These are phyloP conservation scores for Argyrosomus japonicus DNA, from an alignment of 2,113 vertebrate genomes.

Conservation along the genomic window DNA sequence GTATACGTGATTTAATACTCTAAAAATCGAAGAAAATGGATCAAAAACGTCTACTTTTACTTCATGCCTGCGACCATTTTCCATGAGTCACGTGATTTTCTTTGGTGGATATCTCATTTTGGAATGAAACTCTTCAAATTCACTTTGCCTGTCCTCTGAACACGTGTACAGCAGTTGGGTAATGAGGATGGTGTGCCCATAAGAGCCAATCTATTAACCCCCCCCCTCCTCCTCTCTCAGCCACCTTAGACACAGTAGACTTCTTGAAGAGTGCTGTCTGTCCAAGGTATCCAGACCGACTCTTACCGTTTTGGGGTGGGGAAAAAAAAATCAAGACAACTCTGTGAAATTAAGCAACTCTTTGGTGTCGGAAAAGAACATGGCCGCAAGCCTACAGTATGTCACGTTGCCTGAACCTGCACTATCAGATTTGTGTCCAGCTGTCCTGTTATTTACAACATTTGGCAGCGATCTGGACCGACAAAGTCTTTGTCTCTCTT, in stretches of 20 bases:
- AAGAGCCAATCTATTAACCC: background rate
- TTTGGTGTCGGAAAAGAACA: slow-evolving; percentile 82
- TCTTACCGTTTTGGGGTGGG: slow-evolving; percentile 27
- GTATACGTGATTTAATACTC: slow-evolving; percentile 6
- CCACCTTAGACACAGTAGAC: slow-evolving; percentile 24
- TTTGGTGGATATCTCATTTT: slow-evolving; percentile 48
- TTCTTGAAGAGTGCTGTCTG: slow-evolving; percentile 12
- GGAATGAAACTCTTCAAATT: slow-evolving; percentile 61
- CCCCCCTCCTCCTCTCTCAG: background rate
- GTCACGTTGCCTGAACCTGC: slow-evolving; percentile 72
- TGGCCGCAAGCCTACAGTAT: slow-evolving; percentile 55
- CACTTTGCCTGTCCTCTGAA: slow-evolving; percentile 33
- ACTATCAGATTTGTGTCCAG: slow-evolving; percentile 90
- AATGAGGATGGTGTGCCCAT: slow-evolving; percentile 19
- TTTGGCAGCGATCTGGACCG: slow-evolving; percentile 86
- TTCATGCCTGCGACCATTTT: slow-evolving; percentile 11
- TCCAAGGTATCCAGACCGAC: slow-evolving; percentile 19
- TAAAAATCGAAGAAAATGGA: slow-evolving; percentile 15
- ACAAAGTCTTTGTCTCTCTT: slow-evolving; percentile 73
- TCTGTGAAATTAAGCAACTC: slow-evolving; percentile 77
- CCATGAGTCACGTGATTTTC: slow-evolving; percentile 12
- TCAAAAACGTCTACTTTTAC: background rate
- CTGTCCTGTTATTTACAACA: slow-evolving; percentile 84
- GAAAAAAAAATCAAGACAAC: slow-evolving; percentile 71
- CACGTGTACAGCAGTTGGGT: slow-evolving; percentile 38